These are phyloP conservation scores for Bradysia coprophila DNA, from an alignment of 1,140 invertebrate species.

Conservation along the genomic window DNA sequence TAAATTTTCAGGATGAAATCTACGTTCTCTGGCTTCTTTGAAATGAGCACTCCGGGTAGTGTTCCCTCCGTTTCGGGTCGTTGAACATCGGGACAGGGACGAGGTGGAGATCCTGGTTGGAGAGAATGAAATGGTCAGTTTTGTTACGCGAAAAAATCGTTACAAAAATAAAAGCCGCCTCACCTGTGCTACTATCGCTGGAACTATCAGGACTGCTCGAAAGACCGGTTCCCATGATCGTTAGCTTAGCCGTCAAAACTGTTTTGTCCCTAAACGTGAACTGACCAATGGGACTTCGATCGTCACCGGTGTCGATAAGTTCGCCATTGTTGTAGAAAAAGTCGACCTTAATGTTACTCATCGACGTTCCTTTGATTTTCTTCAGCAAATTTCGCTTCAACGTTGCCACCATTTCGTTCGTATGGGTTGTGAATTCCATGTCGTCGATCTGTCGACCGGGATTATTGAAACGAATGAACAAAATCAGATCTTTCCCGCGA, in stretches of 20 bases:
- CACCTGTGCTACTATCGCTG: slow-evolving; percentile 28
- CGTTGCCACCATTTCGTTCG: slow-evolving; percentile 59
- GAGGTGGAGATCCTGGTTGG: slow-evolving; percentile 66
- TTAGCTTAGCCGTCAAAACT: slow-evolving; percentile 75
- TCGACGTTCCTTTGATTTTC: slow-evolving; percentile 47
- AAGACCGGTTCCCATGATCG: slow-evolving; percentile 60
- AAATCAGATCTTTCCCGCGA: slow-evolving; percentile 72
- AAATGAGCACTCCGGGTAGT: slow-evolving; percentile 73
- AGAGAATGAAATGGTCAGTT: slow-evolving; percentile 20
- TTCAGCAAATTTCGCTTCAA: slow-evolving; percentile 45
- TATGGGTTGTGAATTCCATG: slow-evolving; percentile 82
- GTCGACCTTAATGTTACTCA: slow-evolving; percentile 65
- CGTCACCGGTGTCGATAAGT: slow-evolving; percentile 66
- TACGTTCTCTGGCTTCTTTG: slow-evolving; percentile 60
- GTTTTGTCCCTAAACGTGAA: slow-evolving; percentile 81
- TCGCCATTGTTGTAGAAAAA: slow-evolving; percentile 75
- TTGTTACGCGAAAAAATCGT: not conserved
- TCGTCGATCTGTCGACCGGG: slow-evolving; percentile 81
- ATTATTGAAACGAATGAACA: slow-evolving; percentile 78
- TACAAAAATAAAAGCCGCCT: not conserved
- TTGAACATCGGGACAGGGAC: slow-evolving; percentile 49
- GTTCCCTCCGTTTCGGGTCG: slow-evolving; percentile 60
- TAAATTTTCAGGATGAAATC: slow-evolving; percentile 83
- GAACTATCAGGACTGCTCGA: slow-evolving; percentile 59
- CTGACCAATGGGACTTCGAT: slow-evolving; percentile 74